Conservation (phyloP, 2,888 invertebrate genomes). For the Neria commutata region DNA sequence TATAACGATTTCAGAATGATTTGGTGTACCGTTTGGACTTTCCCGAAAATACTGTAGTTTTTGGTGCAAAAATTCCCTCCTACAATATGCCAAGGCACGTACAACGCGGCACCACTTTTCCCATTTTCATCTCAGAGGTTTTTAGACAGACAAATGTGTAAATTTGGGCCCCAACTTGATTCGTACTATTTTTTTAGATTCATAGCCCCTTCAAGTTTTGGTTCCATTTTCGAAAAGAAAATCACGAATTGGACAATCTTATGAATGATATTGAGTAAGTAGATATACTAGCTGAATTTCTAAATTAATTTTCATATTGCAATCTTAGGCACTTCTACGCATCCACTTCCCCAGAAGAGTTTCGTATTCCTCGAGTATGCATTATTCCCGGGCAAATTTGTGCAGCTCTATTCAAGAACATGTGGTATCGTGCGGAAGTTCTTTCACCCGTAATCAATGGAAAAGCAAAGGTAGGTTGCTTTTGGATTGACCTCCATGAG, state of each 20-base stretch:
- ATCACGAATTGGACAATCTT: conserved; percentile 41
- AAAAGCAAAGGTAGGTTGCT: conserved; percentile 41
- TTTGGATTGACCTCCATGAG: too few relatives aligned
- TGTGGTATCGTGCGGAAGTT: conserved; percentile 54
- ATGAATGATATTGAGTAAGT: conserved; percentile 50
- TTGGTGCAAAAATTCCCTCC: conserved; percentile 35
- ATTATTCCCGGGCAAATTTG: conserved; percentile 49
- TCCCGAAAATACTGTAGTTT: conserved; percentile 43
- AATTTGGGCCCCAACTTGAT: neutral
- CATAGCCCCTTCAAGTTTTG: conserved; percentile 50
- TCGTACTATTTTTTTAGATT: conserved; percentile 37
- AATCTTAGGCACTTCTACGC: conserved; percentile 41
- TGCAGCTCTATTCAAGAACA: conserved; percentile 34
- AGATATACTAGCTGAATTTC: neutral
- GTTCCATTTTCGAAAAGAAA: conserved; percentile 46
- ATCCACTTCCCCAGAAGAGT: conserved; percentile 21
- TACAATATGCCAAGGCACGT: conserved; percentile 23
- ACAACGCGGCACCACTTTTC: conserved; percentile 26
- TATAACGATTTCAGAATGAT: conserved; percentile 38
- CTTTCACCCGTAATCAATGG: conserved; percentile 32
- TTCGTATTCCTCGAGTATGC: conserved; percentile 39
- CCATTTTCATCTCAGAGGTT: conserved; percentile 44
- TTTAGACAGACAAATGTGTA: neutral
- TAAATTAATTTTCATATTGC: neutral
- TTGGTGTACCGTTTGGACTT: conserved; percentile 46